A percentile compares a stretch with the other conserved stretches of the same genome.
Evolutionary conservation across 2,113 vertebrate genomes (phyloP).

Genomic region (Mobula birostris): DNA sequence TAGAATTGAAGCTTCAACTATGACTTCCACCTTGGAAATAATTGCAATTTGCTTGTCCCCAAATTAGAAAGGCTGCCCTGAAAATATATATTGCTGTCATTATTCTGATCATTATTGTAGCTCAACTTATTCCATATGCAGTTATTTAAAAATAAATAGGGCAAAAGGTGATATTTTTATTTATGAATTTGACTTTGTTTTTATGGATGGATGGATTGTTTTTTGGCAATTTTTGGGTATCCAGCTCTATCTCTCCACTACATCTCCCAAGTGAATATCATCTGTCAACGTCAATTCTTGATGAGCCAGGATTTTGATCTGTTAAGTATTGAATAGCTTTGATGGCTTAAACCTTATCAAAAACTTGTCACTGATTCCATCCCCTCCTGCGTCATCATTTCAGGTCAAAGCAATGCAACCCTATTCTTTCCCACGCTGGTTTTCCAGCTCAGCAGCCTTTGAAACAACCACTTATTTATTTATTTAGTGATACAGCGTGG

Average conservation of each 20-base stretch:
- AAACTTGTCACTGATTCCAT: background rate
- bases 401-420: background rate
- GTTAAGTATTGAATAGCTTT: background rate
- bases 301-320: background rate
- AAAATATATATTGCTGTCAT: background rate
- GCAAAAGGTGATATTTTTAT: background rate
- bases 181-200: background rate
- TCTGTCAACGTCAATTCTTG: background rate
- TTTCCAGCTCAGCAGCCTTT: background rate
- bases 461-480: background rate
- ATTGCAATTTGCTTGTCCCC: background rate
- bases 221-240: background rate
- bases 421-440: background rate
- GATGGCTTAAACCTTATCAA: too few species aligned
- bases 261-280: too few species aligned
- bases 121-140: background rate
- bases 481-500: too few species aligned
- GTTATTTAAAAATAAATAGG: background rate
- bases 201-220: background rate
- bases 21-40: background rate
- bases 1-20: background rate
- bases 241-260: background rate
- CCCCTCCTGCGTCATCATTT: background rate
- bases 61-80: background rate
- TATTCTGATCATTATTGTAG: background rate